A percentile compares a stretch with the other conserved stretches of the same genome.
Evolutionary conservation across 1,140 invertebrate species (phyloP).

Genomic region (Megalonaias nervosa): DNA sequence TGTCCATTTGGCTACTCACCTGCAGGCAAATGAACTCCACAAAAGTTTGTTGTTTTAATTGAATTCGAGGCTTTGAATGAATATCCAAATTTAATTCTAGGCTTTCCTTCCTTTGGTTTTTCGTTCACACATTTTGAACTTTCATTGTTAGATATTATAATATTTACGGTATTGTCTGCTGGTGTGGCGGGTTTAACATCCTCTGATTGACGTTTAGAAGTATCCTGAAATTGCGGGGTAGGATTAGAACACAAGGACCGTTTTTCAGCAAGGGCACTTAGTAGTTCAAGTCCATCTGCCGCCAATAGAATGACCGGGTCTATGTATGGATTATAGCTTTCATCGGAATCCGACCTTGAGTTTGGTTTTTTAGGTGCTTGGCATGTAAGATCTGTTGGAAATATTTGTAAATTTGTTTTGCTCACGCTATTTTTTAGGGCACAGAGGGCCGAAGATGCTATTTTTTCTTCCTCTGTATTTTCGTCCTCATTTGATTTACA

Average conservation of each 20-base stretch:
- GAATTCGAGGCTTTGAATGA: conserved; percentile 25
- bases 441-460: no score
- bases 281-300: conserved; percentile 82
- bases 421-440: no score
- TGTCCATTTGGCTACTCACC: conserved; percentile 36
- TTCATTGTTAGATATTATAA: no score
- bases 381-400: no score
- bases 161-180: no score
- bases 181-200: no score
- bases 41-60: conserved; percentile 39
- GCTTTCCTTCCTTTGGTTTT: conserved; percentile 23
- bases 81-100: conserved; percentile 31
- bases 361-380: no score
- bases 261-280: conserved; percentile 89
- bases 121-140: conserved; percentile 23
- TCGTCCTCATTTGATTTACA: conserved; percentile 18
- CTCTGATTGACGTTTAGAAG: no score
- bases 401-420: no score
- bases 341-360: no score
- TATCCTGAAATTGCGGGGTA: no score
- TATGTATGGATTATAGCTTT: conserved; percentile 58
- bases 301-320: conserved; percentile 67
- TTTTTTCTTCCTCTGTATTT: neutral
- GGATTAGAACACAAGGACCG: conserved; percentile 75
- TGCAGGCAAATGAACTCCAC: conserved; percentile 52